A percentile compares a stretch with the other conserved stretches of the same genome.
Evolutionary conservation across 2,888 invertebrate genomes (phyloP).

Genomic region (Entomobrya proxima): DNA sequence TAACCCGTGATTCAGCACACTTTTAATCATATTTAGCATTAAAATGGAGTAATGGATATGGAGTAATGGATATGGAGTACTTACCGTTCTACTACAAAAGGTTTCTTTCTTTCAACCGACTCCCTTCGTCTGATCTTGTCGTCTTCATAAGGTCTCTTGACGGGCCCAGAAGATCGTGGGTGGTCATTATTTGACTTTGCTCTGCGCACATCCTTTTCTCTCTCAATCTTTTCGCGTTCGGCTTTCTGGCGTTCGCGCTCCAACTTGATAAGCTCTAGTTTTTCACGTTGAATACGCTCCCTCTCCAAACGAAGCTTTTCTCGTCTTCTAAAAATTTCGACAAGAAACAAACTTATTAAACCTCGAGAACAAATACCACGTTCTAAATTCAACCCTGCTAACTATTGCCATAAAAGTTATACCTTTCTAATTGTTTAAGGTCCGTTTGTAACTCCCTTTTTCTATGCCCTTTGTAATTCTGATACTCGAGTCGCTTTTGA

Average conservation of each 20-base stretch:
- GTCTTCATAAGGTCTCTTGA: slow-evolving; percentile 68
- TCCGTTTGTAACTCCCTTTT: too few relatives aligned
- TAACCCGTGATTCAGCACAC: too few relatives aligned
- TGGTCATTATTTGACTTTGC: slow-evolving; percentile 66
- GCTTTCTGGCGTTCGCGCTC: slow-evolving; percentile 90
- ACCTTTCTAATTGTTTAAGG: slow-evolving; percentile 55
- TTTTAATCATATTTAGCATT: too few relatives aligned
- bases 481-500: slow-evolving; percentile 76
- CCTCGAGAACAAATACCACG: not conserved
- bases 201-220: slow-evolving; percentile 89
- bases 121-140: slow-evolving; percentile 23
- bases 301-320: slow-evolving; percentile 89
- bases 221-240: slow-evolving; percentile 80
- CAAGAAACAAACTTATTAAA: too few relatives aligned
- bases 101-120: slow-evolving; percentile 52
- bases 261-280: slow-evolving; percentile 88
- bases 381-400: not conserved
- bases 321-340: slow-evolving; percentile 81
- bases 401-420: too few relatives aligned
- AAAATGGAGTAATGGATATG: too few relatives aligned
- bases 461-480: too few relatives aligned
- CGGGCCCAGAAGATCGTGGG: slow-evolving; percentile 35
- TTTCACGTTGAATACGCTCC: slow-evolving; percentile 91
- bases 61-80: too few relatives aligned
- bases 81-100: slow-evolving; percentile 40